A percentile compares a stretch with the other conserved stretches of the same genome.
phyloP scores from a whole-genome alignment of 2,888 invertebrate genomes.

The Peribatodes rhomboidaria region DNA sequence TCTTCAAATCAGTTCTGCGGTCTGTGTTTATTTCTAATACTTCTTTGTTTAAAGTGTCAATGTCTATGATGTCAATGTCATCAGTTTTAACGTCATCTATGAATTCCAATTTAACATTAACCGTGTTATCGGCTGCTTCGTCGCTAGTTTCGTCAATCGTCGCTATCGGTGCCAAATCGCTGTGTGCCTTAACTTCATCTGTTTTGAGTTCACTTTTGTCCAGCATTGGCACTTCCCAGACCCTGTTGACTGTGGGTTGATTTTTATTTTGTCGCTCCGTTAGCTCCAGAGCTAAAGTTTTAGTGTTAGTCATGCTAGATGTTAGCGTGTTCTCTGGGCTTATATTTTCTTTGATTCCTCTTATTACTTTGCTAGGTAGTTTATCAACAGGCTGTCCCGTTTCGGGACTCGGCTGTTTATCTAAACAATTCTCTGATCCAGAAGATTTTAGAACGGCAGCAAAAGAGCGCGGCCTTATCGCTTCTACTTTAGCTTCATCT shows the following conservation, averaged over 20 bases:
- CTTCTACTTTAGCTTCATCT: slow-evolving; percentile 62
- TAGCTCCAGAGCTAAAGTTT: slow-evolving; percentile 72
- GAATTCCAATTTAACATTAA: slow-evolving; percentile 59
- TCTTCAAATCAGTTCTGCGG: background rate
- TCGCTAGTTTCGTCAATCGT: slow-evolving; percentile 78
- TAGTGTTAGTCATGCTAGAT: slow-evolving; percentile 75
- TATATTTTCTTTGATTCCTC: slow-evolving; percentile 88
- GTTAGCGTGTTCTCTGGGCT: slow-evolving; percentile 88
- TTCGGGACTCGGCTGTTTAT: slow-evolving; percentile 76
- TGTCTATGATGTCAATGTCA: slow-evolving; percentile 52
- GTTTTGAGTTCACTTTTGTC: slow-evolving; percentile 62
- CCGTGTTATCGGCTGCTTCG: slow-evolving; percentile 60
- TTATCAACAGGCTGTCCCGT: slow-evolving; percentile 77
- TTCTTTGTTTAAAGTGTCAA: slow-evolving; percentile 41
- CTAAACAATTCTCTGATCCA: slow-evolving; percentile 76
- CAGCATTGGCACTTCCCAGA: slow-evolving; percentile 61
- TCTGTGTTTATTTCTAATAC: background rate
- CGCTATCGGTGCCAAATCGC: slow-evolving; percentile 76
- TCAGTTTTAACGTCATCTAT: slow-evolving; percentile 71
- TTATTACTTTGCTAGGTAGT: slow-evolving; percentile 85
- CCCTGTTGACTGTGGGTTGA: slow-evolving; percentile 55
- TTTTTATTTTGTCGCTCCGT: slow-evolving; percentile 66
- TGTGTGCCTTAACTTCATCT: slow-evolving; percentile 61
- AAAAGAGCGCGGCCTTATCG: slow-evolving; percentile 72
- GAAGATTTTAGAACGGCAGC: slow-evolving; percentile 80